phyloP scores from a whole-genome alignment of 2,113 vertebrate genomes.

The Tragelaphus scriptus region DNA sequence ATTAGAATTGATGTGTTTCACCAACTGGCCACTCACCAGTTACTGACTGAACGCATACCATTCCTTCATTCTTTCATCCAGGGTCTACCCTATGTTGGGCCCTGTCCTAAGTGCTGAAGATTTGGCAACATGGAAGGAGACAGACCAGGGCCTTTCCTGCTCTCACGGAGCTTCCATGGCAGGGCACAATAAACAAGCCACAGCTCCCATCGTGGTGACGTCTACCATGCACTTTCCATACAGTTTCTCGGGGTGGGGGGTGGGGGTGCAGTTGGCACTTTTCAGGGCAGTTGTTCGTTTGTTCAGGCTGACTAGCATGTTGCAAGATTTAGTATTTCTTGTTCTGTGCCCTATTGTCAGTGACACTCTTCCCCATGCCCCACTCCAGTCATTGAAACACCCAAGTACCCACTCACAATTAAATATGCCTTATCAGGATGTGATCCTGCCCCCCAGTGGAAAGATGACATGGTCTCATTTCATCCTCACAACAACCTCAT shows the following conservation, averaged over 20 bases:
- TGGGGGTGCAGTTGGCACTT: neutral
- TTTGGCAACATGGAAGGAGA: neutral
- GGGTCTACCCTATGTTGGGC: neutral
- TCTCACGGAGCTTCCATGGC: fast-evolving
- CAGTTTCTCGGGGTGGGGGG: neutral
- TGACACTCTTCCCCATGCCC: neutral
- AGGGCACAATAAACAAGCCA: neutral
- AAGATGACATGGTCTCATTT: neutral
- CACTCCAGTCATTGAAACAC: no score
- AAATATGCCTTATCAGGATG: neutral
- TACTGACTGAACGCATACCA: neutral
- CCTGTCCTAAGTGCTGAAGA: neutral
- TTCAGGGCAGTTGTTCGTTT: neutral
- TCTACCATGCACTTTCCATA: neutral
- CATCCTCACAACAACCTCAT: neutral
- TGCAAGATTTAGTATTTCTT: neutral
- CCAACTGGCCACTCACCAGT: neutral
- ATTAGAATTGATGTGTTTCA: neutral
- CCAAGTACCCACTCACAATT: neutral
- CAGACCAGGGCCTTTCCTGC: neutral
- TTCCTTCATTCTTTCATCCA: neutral
- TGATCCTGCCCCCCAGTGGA: neutral
- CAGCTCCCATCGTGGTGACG: neutral
- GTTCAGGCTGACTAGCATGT: neutral
- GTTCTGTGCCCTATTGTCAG: neutral